These are phyloP conservation scores for Gryllus longicercus DNA, from an alignment of 2,888 invertebrate species.

Conservation along the genomic window DNA sequence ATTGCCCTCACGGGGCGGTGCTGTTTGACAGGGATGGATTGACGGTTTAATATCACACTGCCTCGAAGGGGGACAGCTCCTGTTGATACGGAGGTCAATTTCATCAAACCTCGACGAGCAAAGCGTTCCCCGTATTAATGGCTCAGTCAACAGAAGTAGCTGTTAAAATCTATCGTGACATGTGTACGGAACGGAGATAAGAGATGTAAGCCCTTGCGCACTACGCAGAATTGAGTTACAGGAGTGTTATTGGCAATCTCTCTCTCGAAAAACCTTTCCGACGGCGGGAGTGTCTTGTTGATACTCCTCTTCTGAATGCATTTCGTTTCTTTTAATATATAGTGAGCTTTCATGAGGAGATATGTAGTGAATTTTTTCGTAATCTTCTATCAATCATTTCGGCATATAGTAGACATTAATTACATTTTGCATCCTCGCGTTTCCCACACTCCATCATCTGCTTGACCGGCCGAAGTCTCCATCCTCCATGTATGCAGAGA, in stretches of 20 bases:
- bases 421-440: neutral
- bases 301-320: neutral
- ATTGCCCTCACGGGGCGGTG: neutral
- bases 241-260: constrained; percentile 10
- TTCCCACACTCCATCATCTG: no score
- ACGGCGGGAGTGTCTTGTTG: neutral
- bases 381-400: neutral
- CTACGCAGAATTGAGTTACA: neutral
- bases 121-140: neutral
- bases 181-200: constrained; percentile 1
- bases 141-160: neutral
- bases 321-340: neutral
- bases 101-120: neutral
- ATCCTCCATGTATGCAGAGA: no score
- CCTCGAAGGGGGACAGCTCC: neutral
- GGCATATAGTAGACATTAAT: neutral
- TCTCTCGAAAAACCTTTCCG: neutral
- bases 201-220: neutral
- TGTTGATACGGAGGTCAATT: constrained; percentile 17
- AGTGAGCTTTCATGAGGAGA: neutral
- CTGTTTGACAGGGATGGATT: neutral
- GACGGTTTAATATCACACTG: constrained; percentile 2
- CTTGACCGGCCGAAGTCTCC: no score
- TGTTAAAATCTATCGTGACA: constrained; percentile 10
- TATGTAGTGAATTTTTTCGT: neutral